Conservation (phyloP, 2,113 vertebrate species). For the Epinephelus lanceolatus region DNA sequence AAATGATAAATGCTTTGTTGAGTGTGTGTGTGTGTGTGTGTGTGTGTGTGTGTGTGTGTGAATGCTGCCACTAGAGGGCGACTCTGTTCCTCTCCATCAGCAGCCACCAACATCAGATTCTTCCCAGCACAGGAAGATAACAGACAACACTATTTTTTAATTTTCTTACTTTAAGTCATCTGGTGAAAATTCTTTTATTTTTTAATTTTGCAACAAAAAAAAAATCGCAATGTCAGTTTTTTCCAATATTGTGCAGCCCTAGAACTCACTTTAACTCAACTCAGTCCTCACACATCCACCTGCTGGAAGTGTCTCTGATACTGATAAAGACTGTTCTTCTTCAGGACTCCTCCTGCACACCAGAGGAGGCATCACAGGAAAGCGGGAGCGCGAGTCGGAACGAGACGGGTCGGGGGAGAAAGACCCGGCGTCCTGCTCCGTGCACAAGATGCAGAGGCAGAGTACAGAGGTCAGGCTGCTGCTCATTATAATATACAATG, state of each 20-base stretch:
- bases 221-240: too few species aligned
- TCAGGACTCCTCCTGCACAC: conserved; percentile 73
- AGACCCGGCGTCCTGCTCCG: conserved; percentile 61
- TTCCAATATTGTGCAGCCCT: too few species aligned
- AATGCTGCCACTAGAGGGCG: neutral
- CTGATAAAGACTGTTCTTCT: neutral
- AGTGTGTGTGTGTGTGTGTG: too few species aligned
- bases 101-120: neutral
- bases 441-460: conserved; percentile 82
- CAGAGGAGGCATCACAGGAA: conserved; percentile 74
- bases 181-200: too few species aligned
- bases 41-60: neutral
- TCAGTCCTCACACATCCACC: neutral
- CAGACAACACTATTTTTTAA: neutral
- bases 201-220: too few species aligned
- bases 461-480: conserved; percentile 71
- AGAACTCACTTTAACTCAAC: neutral
- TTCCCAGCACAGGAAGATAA: neutral
- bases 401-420: conserved; percentile 70
- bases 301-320: too few species aligned
- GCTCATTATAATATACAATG: neutral
- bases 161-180: too few species aligned
- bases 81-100: neutral
- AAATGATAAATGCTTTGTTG: neutral
- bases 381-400: conserved; percentile 82